Conservation (phyloP, 2,797 vertebrate species). For the Echeneis naucrates region DNA sequence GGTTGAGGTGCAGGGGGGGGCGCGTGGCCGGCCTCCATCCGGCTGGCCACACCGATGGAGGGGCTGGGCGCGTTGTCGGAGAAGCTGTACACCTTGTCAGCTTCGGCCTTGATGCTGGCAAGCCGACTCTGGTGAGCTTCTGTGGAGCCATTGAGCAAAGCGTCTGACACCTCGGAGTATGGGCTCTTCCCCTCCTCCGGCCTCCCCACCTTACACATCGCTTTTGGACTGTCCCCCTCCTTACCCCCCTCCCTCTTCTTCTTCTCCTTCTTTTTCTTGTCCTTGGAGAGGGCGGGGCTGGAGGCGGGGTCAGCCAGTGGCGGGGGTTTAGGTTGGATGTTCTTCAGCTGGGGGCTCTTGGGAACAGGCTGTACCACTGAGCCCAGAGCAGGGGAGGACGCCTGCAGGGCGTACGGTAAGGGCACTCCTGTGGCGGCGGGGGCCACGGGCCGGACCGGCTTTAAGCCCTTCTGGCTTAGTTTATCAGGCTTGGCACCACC, state of each 20-base stretch:
- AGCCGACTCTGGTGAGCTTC: constrained; percentile 93
- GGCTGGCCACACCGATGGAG: constrained; percentile 89
- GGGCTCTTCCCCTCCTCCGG: constrained; percentile 92
- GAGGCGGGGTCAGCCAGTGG: constrained; percentile 88
- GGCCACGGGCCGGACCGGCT: constrained; percentile 86
- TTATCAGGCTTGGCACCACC: constrained; percentile 75
- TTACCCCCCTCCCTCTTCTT: constrained; percentile 92
- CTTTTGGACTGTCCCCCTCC: constrained; percentile 91
- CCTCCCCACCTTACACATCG: constrained; percentile 86
- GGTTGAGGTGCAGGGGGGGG: constrained; percentile 89
- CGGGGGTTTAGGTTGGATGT: constrained; percentile 90
- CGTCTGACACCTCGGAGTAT: constrained; percentile 87
- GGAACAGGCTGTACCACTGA: constrained; percentile 92
- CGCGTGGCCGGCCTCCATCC: constrained; percentile 79
- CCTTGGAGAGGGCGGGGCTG: constrained; percentile 90
- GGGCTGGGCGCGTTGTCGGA: constrained; percentile 95
- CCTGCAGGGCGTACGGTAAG: constrained; percentile 86
- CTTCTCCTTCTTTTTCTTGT: constrained; percentile 98
- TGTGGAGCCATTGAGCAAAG: constrained; percentile 90
- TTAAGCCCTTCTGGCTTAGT: constrained; percentile 88
- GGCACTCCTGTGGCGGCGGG: constrained; percentile 83
- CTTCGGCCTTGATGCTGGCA: constrained; percentile 97
- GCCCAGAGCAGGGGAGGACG: constrained; percentile 82
- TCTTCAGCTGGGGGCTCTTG: constrained; percentile 94
- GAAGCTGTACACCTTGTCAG: constrained; percentile 97